Evolutionary conservation across 2,797 vertebrate species (phyloP).

Genomic region (Poeciliopsis presidionis): DNA sequence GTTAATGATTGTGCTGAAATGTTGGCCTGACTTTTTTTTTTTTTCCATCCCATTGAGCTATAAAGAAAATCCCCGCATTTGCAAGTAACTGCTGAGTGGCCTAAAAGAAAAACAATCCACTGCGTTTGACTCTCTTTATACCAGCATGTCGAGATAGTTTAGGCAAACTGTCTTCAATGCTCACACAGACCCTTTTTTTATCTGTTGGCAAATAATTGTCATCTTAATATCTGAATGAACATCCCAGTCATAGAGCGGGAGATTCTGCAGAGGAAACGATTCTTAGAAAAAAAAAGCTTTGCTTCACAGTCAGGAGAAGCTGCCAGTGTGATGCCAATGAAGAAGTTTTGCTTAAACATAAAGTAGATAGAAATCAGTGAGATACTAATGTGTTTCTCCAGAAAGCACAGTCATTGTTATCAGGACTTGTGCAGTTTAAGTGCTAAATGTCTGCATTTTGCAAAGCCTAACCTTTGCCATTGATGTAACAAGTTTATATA

Average conservation of each 20-base stretch:
- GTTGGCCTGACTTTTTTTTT: background rate
- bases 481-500: background rate
- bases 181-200: background rate
- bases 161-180: background rate
- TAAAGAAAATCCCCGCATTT: background rate
- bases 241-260: background rate
- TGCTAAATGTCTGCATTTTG: background rate
- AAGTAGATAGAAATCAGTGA: background rate
- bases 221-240: constrained; percentile 4
- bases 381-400: background rate
- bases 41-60: background rate
- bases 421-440: background rate
- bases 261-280: background rate
- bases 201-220: constrained; percentile 1
- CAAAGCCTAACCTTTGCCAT: background rate
- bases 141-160: background rate
- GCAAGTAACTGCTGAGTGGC: constrained; percentile 3
- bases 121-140: background rate
- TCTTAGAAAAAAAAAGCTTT: background rate
- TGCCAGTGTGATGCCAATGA: background rate
- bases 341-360: background rate
- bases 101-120: background rate
- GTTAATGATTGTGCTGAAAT: constrained; percentile 2
- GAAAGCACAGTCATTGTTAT: background rate
- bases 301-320: background rate